Evolutionary conservation across 2,113 vertebrate species (phyloP).

Genomic region (Fregetta grallaria): DNA sequence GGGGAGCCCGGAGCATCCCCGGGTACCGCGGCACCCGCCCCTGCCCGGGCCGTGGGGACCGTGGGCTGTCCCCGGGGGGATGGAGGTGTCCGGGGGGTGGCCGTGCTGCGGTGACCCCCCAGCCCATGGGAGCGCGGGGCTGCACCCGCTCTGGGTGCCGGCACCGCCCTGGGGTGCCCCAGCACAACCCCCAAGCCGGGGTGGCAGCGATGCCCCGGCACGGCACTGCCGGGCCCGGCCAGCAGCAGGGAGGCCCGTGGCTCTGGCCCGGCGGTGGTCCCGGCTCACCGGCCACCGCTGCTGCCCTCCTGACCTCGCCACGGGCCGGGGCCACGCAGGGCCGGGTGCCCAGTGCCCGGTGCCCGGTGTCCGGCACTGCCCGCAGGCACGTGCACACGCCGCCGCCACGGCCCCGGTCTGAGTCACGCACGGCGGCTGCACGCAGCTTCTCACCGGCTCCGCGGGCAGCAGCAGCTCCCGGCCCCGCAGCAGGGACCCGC

Average conservation of each 20-base stretch:
- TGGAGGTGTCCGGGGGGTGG: neutral
- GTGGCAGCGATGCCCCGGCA: neutral
- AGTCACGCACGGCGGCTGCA: neutral
- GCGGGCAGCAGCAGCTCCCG: neutral
- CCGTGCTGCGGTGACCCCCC: neutral
- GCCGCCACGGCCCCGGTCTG: neutral
- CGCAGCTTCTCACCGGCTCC: neutral
- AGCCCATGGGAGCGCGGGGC: neutral
- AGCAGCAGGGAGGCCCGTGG: neutral
- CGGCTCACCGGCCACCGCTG: neutral
- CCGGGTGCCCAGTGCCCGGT: too few species aligned
- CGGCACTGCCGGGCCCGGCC: too few species aligned
- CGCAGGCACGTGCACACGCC: neutral
- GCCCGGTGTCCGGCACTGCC: neutral
- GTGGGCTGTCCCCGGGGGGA: neutral
- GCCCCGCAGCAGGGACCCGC: neutral
- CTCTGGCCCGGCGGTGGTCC: rapidly evolving
- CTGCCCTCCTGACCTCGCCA: neutral
- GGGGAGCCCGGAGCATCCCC: neutral
- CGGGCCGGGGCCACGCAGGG: neutral
- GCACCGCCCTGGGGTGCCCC: neutral
- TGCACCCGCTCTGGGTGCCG: neutral
- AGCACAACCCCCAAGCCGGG: rapidly evolving
- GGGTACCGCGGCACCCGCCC: neutral
- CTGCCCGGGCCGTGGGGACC: too few species aligned